These are phyloP conservation scores for Phlogophora meticulosa DNA, from an alignment of 2,888 invertebrate genomes.

Conservation along the genomic window DNA sequence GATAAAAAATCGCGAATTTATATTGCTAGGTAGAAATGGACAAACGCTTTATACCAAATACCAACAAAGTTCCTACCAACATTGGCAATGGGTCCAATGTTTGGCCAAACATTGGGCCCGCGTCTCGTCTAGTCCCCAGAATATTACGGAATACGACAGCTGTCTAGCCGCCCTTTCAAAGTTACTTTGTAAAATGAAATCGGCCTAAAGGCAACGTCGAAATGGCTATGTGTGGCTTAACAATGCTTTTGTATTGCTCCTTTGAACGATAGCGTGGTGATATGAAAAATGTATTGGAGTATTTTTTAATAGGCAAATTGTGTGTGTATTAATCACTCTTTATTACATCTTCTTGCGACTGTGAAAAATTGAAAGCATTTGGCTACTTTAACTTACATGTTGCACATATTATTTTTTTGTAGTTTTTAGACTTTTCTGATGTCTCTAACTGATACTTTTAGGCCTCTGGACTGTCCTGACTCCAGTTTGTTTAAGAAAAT, in stretches of 20 bases:
- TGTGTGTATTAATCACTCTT: constrained; percentile 12
- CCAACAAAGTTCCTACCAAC: constrained; percentile 3
- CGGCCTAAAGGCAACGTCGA: constrained; percentile 74
- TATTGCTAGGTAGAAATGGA: background rate
- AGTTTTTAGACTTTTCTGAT: too few species aligned
- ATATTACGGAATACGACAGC: constrained; percentile 67
- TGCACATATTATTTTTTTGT: background rate
- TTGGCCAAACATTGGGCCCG: constrained; percentile 26
- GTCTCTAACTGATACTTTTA: too few species aligned
- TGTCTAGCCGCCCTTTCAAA: constrained; percentile 66
- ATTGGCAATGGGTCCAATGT: constrained; percentile 29
- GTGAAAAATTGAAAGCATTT: background rate
- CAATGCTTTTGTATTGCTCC: constrained; percentile 59
- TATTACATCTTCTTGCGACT: background rate
- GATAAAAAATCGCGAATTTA: constrained; percentile 8
- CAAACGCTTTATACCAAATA: background rate
- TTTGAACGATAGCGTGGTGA: constrained; percentile 50
- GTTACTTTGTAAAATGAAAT: constrained; percentile 85
- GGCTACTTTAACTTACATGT: background rate
- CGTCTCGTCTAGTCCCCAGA: constrained; percentile 56
- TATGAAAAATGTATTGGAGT: constrained; percentile 51
- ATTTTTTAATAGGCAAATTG: constrained; percentile 16
- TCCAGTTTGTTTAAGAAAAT: too few species aligned
- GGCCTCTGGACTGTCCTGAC: too few species aligned
- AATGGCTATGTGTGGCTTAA: constrained; percentile 74